phyloP scores from a whole-genome alignment of 1,140 invertebrate species.

The Coenobita brevimanus region DNA sequence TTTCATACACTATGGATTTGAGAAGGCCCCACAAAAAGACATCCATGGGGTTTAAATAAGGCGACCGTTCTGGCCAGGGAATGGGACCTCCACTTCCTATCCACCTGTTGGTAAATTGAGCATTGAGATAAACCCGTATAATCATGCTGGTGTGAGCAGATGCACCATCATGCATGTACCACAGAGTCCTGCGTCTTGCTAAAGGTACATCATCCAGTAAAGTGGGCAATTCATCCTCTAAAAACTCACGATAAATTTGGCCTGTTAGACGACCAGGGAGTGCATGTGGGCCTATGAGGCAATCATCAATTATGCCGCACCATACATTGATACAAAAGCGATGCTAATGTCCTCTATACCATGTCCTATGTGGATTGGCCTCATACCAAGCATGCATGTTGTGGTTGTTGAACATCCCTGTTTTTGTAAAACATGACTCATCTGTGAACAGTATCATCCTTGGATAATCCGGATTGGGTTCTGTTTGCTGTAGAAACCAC shows the following conservation, averaged over 20 bases:
- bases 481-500: constrained; percentile 36
- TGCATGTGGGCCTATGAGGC: constrained; percentile 35
- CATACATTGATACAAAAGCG: constrained; percentile 7
- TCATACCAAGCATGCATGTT: constrained; percentile 46
- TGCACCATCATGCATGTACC: constrained; percentile 19
- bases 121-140: constrained; percentile 47
- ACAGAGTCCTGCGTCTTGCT: constrained; percentile 35
- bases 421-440: constrained; percentile 36
- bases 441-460: constrained; percentile 43
- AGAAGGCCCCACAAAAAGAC: constrained; percentile 55
- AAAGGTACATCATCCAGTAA: constrained; percentile 35
- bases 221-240: constrained; percentile 7
- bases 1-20: constrained; percentile 7
- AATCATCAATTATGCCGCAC: constrained; percentile 33
- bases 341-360: constrained; percentile 27
- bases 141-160: constrained; percentile 22
- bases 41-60: constrained; percentile 62
- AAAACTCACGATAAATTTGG: constrained; percentile 16
- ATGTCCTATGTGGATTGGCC: constrained; percentile 48
- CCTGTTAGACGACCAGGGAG: constrained; percentile 32
- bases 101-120: constrained; percentile 37
- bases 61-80: constrained; percentile 60
- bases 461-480: constrained; percentile 11
- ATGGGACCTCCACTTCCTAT: too few species aligned
- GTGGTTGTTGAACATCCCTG: constrained; percentile 58